A percentile compares a stretch with the other conserved stretches of the same genome.
These are phyloP conservation scores for Pygocentrus nattereri DNA, from an alignment of 2,797 vertebrate species.

Conservation along the genomic window DNA sequence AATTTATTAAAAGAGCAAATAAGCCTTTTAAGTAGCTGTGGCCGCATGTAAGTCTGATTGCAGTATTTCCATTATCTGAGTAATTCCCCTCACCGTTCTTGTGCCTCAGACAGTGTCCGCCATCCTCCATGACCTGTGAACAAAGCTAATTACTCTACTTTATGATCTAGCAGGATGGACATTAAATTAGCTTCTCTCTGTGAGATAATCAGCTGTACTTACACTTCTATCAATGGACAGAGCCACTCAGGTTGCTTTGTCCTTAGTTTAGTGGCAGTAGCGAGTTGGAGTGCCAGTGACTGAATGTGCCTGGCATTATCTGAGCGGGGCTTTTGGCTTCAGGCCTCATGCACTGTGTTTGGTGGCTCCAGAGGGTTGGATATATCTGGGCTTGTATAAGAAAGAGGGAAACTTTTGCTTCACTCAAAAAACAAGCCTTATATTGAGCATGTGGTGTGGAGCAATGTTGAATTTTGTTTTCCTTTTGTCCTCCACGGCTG, in stretches of 20 bases:
- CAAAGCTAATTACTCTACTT: constrained; percentile 44
- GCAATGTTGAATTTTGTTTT: constrained; percentile 7
- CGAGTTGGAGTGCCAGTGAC: not conserved
- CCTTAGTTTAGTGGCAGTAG: not conserved
- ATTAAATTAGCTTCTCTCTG: constrained; percentile 49
- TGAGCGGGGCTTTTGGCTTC: not conserved
- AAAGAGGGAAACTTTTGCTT: not conserved
- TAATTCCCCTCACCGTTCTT: constrained; percentile 29
- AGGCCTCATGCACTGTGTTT: not conserved
- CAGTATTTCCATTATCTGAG: constrained; percentile 23
- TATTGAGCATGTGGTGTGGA: not conserved
- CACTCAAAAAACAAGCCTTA: not conserved
- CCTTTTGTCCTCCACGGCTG: not conserved
- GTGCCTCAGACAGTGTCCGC: constrained; percentile 38
- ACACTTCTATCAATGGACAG: constrained; percentile 9
- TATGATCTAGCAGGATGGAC: constrained; percentile 48
- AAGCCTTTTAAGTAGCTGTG: not conserved
- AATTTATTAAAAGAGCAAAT: no score
- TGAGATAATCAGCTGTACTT: constrained; percentile 35
- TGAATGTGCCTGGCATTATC: not conserved
- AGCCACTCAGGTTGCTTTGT: no score
- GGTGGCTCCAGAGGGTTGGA: not conserved
- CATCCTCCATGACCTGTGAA: constrained; percentile 47
- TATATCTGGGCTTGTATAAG: not conserved
- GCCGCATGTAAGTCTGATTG: not conserved